Percentiles rank a stretch among this genome's conserved stretches.
phyloP scores from a whole-genome alignment of 2,888 invertebrate species.

The Odontothrips loti region DNA sequence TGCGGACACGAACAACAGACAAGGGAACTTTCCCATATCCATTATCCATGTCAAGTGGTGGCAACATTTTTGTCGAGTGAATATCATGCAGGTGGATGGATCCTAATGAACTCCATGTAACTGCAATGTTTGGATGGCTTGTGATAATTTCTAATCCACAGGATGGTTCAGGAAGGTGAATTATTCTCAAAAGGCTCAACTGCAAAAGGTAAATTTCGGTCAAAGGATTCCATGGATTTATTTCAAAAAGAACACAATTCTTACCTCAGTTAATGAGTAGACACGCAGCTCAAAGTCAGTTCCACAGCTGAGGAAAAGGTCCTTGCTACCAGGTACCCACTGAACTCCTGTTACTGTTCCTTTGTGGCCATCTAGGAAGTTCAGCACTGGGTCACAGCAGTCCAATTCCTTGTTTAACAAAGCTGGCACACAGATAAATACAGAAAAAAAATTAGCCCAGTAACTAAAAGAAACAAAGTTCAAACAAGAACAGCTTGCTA shows the following conservation, averaged over 20 bases:
- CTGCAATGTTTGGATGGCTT: not conserved
- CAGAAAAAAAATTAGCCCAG: not conserved
- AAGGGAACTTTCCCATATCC: not conserved
- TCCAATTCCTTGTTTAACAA: not conserved
- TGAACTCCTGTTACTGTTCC: not conserved
- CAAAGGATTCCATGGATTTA: not conserved
- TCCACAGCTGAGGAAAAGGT: not conserved
- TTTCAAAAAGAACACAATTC: not conserved
- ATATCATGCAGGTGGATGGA: not conserved
- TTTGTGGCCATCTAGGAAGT: not conserved
- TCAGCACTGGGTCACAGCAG: not conserved
- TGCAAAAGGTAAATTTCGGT: not conserved
- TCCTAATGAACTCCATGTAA: not conserved
- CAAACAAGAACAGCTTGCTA: no score
- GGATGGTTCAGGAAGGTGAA: not conserved
- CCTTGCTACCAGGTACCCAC: slow-evolving; percentile 3
- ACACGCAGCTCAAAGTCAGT: not conserved
- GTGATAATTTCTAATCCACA: not conserved
- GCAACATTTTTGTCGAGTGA: not conserved
- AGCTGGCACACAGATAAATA: not conserved
- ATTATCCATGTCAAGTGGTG: not conserved
- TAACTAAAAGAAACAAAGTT: not conserved
- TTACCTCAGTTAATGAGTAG: not conserved
- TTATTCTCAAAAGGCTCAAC: not conserved
- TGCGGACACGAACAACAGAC: not conserved